phyloP scores from a whole-genome alignment of 2,113 vertebrate species.

The Prochilodus magdalenae region DNA sequence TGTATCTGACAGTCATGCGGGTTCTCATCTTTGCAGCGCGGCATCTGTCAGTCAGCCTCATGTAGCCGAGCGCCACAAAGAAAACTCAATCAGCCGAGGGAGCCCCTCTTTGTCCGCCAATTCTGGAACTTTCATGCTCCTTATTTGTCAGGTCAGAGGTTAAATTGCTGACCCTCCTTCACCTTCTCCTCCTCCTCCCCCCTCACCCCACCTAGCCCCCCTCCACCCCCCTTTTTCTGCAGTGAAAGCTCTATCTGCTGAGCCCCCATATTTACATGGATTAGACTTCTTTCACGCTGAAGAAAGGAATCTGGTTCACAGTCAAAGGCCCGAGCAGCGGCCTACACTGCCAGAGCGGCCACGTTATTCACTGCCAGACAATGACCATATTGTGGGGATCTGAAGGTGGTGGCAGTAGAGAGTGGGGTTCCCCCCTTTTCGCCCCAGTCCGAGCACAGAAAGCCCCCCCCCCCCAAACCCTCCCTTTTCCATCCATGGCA shows the following conservation, averaged over 20 bases:
- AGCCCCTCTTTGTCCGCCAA: constrained; percentile 98
- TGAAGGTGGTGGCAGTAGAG: constrained; percentile 71
- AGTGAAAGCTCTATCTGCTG: constrained; percentile 90
- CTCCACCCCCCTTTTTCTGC: constrained; percentile 84
- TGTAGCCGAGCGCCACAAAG: constrained; percentile 83
- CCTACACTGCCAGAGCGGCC: constrained; percentile 97
- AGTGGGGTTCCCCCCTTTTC: constrained; percentile 43
- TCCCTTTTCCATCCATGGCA: constrained; percentile 81
- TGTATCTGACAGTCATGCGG: constrained; percentile 53
- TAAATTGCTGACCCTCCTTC: constrained; percentile 98
- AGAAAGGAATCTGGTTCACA: constrained; percentile 98
- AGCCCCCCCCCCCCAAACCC: constrained; percentile 73
- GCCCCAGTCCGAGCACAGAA: constrained; percentile 71
- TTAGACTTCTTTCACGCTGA: constrained; percentile 98
- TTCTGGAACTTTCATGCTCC: constrained; percentile 99
- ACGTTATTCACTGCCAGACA: constrained; percentile 98
- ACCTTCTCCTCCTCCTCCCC: constrained; percentile 72
- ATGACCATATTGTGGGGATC: constrained; percentile 99
- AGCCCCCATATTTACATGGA: constrained; percentile 99
- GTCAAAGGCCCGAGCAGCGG: constrained; percentile 93
- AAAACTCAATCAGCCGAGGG: constrained; percentile 94
- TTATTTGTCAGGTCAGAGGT: constrained; percentile 99
- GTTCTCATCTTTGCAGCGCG: constrained; percentile 53
- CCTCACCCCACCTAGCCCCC: constrained; percentile 77
- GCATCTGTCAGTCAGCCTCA: constrained; percentile 90